Percentiles rank a stretch among this genome's conserved stretches.
phyloP scores from a whole-genome alignment of 2,888 invertebrate species.

The Leptinotarsa peninsularis region DNA sequence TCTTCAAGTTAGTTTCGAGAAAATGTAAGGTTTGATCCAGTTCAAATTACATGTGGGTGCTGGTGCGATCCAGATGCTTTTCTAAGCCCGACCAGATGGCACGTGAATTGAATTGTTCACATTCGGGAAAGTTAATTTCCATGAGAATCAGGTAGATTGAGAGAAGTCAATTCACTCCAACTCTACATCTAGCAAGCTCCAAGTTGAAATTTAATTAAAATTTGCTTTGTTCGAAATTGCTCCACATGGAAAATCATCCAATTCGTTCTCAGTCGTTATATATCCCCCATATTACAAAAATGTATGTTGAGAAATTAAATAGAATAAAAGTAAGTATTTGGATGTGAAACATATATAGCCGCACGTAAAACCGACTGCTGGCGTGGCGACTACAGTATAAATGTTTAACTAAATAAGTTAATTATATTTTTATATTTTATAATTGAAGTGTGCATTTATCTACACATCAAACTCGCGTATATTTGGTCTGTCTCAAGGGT shows the following conservation, averaged over 20 bases:
- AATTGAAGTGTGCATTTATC: no score
- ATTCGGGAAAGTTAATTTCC: background rate
- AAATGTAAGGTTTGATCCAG: background rate
- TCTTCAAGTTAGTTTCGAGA: background rate
- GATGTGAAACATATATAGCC: no score
- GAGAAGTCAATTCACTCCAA: background rate
- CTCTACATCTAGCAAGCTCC: background rate
- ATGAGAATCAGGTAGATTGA: background rate
- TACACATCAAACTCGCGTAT: no score
- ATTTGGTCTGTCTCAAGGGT: no score
- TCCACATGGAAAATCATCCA: background rate
- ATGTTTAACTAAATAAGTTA: no score
- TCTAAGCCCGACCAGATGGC: background rate
- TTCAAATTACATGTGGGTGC: background rate
- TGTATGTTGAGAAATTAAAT: no score
- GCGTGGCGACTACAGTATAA: no score
- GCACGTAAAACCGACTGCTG: no score
- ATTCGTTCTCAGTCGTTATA: background rate
- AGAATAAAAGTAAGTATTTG: no score
- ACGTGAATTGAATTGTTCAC: conserved; percentile 2
- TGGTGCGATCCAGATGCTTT: background rate
- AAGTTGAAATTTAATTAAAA: conserved; percentile 3
- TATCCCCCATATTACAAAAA: background rate
- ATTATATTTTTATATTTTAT: no score
- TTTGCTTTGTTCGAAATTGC: background rate